These are phyloP conservation scores for Hemithea aestivaria DNA, from an alignment of 2,888 invertebrate species.

Conservation along the genomic window DNA sequence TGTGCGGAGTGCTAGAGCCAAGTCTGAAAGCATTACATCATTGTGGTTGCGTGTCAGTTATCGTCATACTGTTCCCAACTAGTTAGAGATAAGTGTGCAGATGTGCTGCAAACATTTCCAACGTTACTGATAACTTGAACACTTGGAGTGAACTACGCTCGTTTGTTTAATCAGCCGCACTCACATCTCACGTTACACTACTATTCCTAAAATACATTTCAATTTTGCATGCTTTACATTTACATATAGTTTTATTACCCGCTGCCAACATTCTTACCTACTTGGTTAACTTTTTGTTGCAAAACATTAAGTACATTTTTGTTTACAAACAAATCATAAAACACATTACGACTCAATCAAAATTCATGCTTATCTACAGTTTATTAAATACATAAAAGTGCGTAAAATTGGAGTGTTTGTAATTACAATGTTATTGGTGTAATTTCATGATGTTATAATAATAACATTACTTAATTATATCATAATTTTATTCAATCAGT, in stretches of 20 bases:
- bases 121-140: no score
- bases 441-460: no score
- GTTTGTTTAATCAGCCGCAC: constrained; percentile 10
- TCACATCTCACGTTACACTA: constrained; percentile 3
- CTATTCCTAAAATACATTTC: not conserved
- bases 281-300: no score
- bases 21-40: constrained; percentile 38
- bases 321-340: constrained; percentile 26
- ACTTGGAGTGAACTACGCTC: constrained; percentile 4
- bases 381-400: constrained; percentile 3
- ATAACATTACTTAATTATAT: no score
- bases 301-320: constrained; percentile 11
- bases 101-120: constrained; percentile 1
- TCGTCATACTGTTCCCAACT: constrained; percentile 14
- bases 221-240: no score
- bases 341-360: constrained; percentile 10
- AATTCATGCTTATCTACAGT: not conserved
- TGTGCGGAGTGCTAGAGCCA: constrained; percentile 16
- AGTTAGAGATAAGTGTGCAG: constrained; percentile 7
- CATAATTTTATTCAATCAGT: no score
- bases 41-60: constrained; percentile 22
- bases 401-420: constrained; percentile 2
- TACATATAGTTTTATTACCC: no score
- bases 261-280: no score
- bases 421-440: not conserved